Evolutionary conservation across 2,888 invertebrate species (phyloP), one percentile per base, ranked within the genome.

Genomic region (Acheta domesticus): DNA sequence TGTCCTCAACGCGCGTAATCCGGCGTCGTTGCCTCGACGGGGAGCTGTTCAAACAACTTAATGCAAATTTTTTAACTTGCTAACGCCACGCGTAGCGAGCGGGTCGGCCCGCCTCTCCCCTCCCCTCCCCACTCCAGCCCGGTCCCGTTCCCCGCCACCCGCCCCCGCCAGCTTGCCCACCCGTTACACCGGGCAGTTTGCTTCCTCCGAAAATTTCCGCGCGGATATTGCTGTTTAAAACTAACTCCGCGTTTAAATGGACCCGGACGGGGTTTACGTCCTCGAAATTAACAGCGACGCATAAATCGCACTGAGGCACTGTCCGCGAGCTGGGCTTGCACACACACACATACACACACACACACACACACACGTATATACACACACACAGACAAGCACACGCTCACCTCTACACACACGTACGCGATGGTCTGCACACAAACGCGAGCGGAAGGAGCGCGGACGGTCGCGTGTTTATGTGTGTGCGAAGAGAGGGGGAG

Each of bases 191-290:
- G 36, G 36, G n/a, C 62, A 62, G 62, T 62, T 62, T 62, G 62
- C 62, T 62, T 14, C 62, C 62, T 14, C 16, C 62, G 62, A 62
- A 62, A 62, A 62, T 62, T 62, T 62, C 62, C 62, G 62, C 62
- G 62, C 16, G 62, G n/a, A 62, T 62, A 62, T 62, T 62, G 62
- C 62, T 62, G 62, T 62, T 62, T 62, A 62, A 62, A 62, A 62
- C 62, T 62, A 62, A 62, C 62, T 62, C 62, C 62, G 14, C 62
- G 62, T 62, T 62, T 62, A 62, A 62, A 62, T 62, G 62, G 62
- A 62, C 14, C 62, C 62, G 62, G 14, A 62, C n/a, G 62, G n/a
- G 62, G 62, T 62, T 62, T 62, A 62, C 62, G 62, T n/a, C n/a
- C 62, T 62, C 62, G 62, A 62, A 62, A 62, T 62, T 62, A 62